Conservation (phyloP, 1,140 invertebrate genomes). For the Drosophila lowei region DNA sequence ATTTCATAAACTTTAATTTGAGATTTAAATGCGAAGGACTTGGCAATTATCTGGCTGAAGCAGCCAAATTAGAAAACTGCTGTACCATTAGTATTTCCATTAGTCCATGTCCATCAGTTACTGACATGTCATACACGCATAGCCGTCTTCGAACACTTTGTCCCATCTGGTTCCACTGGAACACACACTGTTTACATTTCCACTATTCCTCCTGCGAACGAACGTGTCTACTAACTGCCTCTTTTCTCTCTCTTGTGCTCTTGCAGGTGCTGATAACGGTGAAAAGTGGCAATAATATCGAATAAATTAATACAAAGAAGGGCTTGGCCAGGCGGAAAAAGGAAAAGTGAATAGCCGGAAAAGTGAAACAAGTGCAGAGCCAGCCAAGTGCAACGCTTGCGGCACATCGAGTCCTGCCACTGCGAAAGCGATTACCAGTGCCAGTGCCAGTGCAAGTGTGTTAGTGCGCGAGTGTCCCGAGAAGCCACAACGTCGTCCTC, state of each 20-base stretch:
- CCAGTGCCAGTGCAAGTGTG: constrained; percentile 30
- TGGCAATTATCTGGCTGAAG: no score
- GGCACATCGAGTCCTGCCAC: constrained; percentile 21
- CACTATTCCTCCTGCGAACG: neutral
- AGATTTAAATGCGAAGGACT: no score
- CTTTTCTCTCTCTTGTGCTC: constrained; percentile 5
- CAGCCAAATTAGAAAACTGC: neutral
- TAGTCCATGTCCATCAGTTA: neutral
- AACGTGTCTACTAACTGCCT: constrained; percentile 2
- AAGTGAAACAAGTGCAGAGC: constrained; percentile 45
- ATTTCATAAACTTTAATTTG: no score
- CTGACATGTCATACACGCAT: neutral
- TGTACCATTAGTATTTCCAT: no score
- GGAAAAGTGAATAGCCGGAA: constrained; percentile 33
- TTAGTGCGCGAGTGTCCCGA: constrained; percentile 33
- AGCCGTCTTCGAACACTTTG: no score
- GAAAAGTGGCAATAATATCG: constrained; percentile 51
- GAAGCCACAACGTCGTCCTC: constrained; percentile 76
- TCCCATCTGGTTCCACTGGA: no score
- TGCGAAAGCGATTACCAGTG: neutral
- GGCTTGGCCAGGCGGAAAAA: constrained; percentile 14
- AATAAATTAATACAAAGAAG: constrained; percentile 35
- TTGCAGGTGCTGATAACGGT: constrained; percentile 56
- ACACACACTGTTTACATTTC: neutral
- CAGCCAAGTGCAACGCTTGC: constrained; percentile 13